Evolutionary conservation across 2,113 vertebrate genomes (phyloP).

Genomic region (Hoplias malabaricus): DNA sequence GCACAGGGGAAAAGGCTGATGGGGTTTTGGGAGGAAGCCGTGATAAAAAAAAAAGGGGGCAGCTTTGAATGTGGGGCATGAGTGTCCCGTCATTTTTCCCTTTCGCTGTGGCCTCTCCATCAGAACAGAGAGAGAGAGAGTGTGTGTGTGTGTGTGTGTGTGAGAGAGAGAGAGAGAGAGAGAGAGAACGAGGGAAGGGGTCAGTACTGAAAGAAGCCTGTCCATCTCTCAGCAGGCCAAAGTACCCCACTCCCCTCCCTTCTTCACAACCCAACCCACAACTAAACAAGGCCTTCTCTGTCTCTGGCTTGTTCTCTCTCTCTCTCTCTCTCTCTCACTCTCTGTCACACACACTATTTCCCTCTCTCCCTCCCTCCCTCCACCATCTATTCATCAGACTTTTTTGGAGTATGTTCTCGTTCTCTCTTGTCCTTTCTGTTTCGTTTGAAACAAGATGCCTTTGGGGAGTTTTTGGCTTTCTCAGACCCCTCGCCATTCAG

Average conservation of each 20-base stretch:
- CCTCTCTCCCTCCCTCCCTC: slow-evolving; percentile 62
- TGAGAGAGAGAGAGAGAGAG: slow-evolving; percentile 36
- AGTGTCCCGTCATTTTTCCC: slow-evolving; percentile 53
- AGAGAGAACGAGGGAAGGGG: slow-evolving; percentile 34
- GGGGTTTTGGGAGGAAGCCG: neutral
- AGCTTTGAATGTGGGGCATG: slow-evolving; percentile 19
- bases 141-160: slow-evolving; percentile 49
- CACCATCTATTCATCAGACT: slow-evolving; percentile 76
- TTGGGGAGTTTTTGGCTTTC: slow-evolving; percentile 61
- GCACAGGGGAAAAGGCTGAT: neutral
- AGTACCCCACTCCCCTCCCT: too few species aligned
- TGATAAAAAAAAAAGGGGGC: neutral
- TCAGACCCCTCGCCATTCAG: slow-evolving; percentile 60
- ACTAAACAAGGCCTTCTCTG: slow-evolving; percentile 78
- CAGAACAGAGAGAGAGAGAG: slow-evolving; percentile 41
- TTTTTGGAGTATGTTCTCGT: slow-evolving; percentile 66
- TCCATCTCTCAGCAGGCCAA: slow-evolving; percentile 77
- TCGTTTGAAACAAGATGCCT: slow-evolving; percentile 61
- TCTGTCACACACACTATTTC: slow-evolving; percentile 60
- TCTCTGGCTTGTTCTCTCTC: slow-evolving; percentile 49
- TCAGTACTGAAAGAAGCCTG: slow-evolving; percentile 75
- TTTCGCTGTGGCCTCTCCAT: slow-evolving; percentile 54
- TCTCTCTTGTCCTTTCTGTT: slow-evolving; percentile 55
- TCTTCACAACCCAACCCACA: slow-evolving; percentile 63
- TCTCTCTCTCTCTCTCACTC: slow-evolving; percentile 61